Evolutionary conservation across 2,888 invertebrate species (phyloP).

Genomic region (Apeira syringaria): DNA sequence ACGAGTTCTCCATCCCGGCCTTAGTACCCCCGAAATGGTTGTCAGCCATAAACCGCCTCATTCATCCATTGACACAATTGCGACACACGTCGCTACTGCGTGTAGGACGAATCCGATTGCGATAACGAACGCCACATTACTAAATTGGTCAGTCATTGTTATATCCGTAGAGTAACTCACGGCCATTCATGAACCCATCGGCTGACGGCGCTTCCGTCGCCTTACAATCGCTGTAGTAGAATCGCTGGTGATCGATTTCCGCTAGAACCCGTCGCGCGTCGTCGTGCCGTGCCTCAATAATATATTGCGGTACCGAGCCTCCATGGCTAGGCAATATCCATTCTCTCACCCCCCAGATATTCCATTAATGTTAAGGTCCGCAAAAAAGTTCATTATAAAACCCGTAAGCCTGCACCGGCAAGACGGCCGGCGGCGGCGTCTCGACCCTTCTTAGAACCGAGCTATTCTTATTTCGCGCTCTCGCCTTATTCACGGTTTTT

Average conservation of each 20-base stretch:
- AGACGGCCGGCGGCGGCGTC: conserved; percentile 46
- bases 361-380: conserved; percentile 71
- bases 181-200: conserved; percentile 51
- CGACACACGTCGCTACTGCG: conserved; percentile 43
- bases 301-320: too few relatives aligned
- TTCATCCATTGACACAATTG: conserved; percentile 40
- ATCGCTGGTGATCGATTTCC: conserved; percentile 49
- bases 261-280: conserved; percentile 20
- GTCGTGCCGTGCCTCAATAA: conserved; percentile 29
- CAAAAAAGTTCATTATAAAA: conserved; percentile 80
- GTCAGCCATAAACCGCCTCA: conserved; percentile 40
- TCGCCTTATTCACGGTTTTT: conserved; percentile 76
- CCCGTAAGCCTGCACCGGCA: conserved; percentile 78
- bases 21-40: conserved; percentile 32
- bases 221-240: conserved; percentile 43
- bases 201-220: conserved; percentile 45
- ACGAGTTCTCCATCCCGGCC: conserved; percentile 30
- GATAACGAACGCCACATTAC: conserved; percentile 52
- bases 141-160: conserved; percentile 56
- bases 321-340: conserved; percentile 44
- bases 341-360: conserved; percentile 70
- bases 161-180: conserved; percentile 46
- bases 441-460: conserved; percentile 76
- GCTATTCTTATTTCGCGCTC: conserved; percentile 82
- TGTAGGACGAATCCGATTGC: conserved; percentile 52